These are phyloP conservation scores for Patella pellucida DNA, from an alignment of 2,888 invertebrate genomes.

Conservation along the genomic window DNA sequence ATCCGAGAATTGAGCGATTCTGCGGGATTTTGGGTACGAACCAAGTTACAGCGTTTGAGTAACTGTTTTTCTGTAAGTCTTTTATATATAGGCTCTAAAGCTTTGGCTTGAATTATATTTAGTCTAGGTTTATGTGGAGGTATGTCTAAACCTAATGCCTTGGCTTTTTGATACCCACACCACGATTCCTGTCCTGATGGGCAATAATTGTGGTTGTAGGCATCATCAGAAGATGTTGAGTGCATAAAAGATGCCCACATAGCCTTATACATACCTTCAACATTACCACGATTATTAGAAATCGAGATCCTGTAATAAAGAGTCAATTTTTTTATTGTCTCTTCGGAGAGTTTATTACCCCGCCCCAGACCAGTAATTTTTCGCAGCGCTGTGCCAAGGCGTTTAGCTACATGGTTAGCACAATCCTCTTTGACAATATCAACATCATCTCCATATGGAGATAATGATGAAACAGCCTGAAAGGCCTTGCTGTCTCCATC, in stretches of 20 bases:
- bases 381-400: background rate
- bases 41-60: too few species aligned
- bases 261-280: background rate
- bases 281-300: background rate
- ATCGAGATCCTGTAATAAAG: background rate
- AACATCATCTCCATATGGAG: background rate
- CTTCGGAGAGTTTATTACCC: background rate
- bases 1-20: too few species aligned
- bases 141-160: too few species aligned
- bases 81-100: too few species aligned
- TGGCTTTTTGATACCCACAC: too few species aligned
- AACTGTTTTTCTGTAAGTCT: too few species aligned
- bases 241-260: background rate
- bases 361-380: background rate
- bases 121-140: too few species aligned
- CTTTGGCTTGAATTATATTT: too few species aligned
- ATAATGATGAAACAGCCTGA: background rate
- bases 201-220: background rate
- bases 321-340: background rate
- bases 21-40: too few species aligned
- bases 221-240: background rate
- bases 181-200: background rate
- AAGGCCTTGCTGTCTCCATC: background rate
- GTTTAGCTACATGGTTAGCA: background rate
- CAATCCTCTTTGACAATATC: background rate